Conservation (phyloP, 1,140 invertebrate genomes). For the Liolophura sinensis region DNA sequence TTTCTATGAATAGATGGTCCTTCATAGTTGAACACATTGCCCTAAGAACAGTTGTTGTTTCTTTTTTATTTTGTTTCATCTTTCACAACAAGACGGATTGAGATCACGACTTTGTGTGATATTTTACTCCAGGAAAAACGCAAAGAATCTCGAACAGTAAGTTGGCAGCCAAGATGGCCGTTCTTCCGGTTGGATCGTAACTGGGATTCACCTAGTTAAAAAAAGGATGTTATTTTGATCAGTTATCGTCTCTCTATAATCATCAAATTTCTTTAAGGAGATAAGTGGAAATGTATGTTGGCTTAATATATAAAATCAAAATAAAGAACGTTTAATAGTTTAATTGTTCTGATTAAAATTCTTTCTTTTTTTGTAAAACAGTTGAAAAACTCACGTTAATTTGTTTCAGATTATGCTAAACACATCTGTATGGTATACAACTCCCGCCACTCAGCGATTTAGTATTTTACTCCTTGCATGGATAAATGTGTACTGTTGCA, state of each 20-base stretch:
- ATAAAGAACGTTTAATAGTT: neutral
- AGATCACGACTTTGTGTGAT: constrained; percentile 8
- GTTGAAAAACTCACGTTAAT: neutral
- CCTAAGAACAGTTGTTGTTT: no score
- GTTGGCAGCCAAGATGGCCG: constrained; percentile 48
- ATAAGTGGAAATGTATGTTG: no score
- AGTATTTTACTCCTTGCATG: no score
- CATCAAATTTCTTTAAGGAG: no score
- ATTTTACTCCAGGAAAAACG: constrained; percentile 46
- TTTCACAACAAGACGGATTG: no score
- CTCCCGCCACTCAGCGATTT: no score
- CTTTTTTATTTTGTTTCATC: no score
- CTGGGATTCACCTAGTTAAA: constrained; percentile 47
- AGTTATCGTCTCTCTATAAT: neutral
- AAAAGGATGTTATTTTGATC: neutral
- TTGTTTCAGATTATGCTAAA: neutral
- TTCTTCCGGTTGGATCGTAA: constrained; percentile 42
- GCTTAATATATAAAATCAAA: neutral
- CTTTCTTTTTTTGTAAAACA: neutral
- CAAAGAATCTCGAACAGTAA: constrained; percentile 53
- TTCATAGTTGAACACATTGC: no score
- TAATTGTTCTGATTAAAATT: neutral
- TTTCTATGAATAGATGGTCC: no score
- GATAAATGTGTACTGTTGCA: no score
- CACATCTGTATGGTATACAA: no score